Percentiles rank a stretch among this genome's conserved stretches.
phyloP scores from a whole-genome alignment of 2,113 vertebrate genomes.

The Ceyx margarethae region DNA sequence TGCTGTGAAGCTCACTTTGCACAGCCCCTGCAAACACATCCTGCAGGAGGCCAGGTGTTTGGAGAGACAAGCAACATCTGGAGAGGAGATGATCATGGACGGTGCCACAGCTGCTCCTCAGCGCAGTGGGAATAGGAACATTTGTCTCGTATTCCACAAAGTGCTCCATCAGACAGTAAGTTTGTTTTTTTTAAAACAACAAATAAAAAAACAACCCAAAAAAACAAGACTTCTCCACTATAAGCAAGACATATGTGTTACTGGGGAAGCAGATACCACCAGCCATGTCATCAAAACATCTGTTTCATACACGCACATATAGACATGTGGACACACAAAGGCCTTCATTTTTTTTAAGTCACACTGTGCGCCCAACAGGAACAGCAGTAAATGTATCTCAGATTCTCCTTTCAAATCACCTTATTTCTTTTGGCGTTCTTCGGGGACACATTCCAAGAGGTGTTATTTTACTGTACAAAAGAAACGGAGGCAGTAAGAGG shows the following conservation, averaged over 20 bases:
- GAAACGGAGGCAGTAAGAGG: constrained; percentile 21
- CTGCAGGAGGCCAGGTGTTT: not conserved
- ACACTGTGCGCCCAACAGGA: not conserved
- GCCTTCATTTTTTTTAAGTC: not conserved
- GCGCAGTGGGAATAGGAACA: not conserved
- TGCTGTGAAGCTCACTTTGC: not conserved
- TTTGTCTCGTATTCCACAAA: not conserved
- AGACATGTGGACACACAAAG: not conserved
- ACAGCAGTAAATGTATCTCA: not conserved
- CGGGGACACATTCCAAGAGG: not conserved
- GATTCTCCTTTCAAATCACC: constrained; percentile 9
- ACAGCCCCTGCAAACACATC: not conserved
- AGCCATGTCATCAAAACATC: not conserved
- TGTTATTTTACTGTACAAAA: constrained; percentile 15
- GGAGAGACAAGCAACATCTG: not conserved
- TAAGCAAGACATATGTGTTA: not conserved
- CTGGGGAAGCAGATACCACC: not conserved
- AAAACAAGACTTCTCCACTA: not conserved
- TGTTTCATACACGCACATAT: not conserved
- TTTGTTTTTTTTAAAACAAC: not conserved
- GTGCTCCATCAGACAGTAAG: not conserved
- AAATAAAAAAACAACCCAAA: not conserved
- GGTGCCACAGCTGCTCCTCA: not conserved
- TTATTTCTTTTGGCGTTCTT: constrained; percentile 15
- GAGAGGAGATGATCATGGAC: not conserved